Conservation (phyloP, 92 coral and sea anemone genomes). For the Palythoa caribaeorum region DNA sequence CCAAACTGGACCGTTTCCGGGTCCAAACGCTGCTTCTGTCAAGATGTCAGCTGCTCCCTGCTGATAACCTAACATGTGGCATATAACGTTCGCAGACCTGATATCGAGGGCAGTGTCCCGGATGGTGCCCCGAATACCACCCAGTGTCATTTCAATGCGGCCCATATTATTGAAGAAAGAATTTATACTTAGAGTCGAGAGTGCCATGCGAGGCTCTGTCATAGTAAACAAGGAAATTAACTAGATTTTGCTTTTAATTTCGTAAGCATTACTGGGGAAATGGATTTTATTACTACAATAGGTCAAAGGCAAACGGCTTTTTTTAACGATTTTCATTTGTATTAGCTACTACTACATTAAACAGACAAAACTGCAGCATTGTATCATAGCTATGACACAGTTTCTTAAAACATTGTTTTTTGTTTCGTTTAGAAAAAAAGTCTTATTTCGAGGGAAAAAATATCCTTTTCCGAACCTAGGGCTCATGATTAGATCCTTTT, state of each 20-base stretch:
- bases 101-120: conserved; percentile 22
- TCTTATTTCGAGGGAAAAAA: too few species aligned
- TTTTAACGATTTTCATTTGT: too few species aligned
- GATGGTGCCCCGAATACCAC: conserved; percentile 11
- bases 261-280: neutral
- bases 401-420: too few species aligned
- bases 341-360: too few species aligned
- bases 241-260: neutral
- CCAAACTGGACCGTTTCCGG: conserved; percentile 17
- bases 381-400: too few species aligned
- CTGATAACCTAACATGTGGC: conserved; percentile 20
- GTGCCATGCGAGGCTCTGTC: conserved; percentile 9
- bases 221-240: neutral
- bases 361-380: too few species aligned
- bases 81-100: conserved; percentile 18
- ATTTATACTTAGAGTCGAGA: neutral
- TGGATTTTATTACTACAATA: neutral
- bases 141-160: conserved; percentile 1
- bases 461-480: too few species aligned
- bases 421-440: too few species aligned
- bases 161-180: neutral
- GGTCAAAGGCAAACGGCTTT: neutral
- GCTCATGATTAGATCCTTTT: too few species aligned
- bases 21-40: neutral
- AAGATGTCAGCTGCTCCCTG: conserved; percentile 2